A percentile compares a stretch with the other conserved stretches of the same genome.
Evolutionary conservation across 2,888 invertebrate species (phyloP).

Genomic region (Tiphia femorata): DNA sequence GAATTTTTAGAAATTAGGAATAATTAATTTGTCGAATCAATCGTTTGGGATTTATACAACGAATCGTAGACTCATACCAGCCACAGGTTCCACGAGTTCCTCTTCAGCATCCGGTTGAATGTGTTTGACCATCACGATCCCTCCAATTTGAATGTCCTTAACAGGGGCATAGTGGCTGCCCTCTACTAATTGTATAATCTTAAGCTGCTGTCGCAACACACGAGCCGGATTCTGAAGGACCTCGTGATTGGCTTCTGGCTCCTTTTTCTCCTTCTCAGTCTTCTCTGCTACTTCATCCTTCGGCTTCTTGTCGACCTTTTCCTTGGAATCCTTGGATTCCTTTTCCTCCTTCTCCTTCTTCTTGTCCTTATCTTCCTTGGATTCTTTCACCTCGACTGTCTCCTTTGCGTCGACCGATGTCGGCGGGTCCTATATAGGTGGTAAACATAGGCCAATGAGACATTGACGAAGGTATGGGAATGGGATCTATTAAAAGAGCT

Average conservation of each 20-base stretch:
- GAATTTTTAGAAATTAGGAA: too few species aligned
- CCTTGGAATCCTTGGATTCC: constrained; percentile 70
- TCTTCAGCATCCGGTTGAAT: constrained; percentile 83
- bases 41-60: too few species aligned
- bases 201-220: constrained; percentile 91
- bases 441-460: constrained; percentile 13
- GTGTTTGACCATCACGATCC: constrained; percentile 95
- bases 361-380: constrained; percentile 69
- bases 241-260: constrained; percentile 93
- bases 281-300: constrained; percentile 73
- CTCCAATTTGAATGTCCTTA: constrained; percentile 94
- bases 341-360: constrained; percentile 64
- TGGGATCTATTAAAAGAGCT: too few species aligned
- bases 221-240: constrained; percentile 95
- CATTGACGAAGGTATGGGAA: too few species aligned
- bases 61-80: constrained; percentile 70
- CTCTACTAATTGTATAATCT: constrained; percentile 83
- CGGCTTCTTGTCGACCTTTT: constrained; percentile 65
- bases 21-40: not conserved
- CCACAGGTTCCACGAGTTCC: constrained; percentile 91
- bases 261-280: constrained; percentile 73
- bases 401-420: constrained; percentile 56
- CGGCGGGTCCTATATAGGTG: constrained; percentile 53
- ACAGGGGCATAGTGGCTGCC: constrained; percentile 85
- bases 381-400: constrained; percentile 56